Percentiles rank a stretch among this genome's conserved stretches.
Conservation (phyloP, 2,888 invertebrate species). For the Agrotis puta region DNA sequence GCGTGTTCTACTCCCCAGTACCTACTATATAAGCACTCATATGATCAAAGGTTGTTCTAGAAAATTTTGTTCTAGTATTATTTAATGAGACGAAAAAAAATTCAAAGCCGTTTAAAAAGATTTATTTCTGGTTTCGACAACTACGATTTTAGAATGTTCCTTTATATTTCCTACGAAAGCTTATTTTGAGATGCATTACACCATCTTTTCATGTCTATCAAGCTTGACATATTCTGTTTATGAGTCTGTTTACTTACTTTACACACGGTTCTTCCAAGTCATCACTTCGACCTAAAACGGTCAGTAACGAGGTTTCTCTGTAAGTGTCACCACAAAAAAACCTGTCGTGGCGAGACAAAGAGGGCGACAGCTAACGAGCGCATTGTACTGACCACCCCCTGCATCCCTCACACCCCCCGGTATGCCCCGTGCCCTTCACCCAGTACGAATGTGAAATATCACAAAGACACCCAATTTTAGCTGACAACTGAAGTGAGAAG, state of each 20-base stretch:
- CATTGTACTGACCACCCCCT: conserved; percentile 57
- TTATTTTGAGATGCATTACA: too few relatives aligned
- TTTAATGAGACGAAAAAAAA: too few relatives aligned
- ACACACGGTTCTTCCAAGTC: background rate
- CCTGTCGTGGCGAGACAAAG: conserved; percentile 60
- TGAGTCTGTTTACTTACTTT: too few relatives aligned
- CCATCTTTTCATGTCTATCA: too few relatives aligned
- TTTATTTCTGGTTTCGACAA: too few relatives aligned
- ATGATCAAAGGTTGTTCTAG: background rate
- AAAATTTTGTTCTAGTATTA: too few relatives aligned
- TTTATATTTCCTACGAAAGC: background rate
- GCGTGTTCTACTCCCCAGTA: background rate
- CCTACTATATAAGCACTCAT: background rate
- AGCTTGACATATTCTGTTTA: too few relatives aligned
- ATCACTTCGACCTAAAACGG: conserved; percentile 13
- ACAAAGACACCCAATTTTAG: conserved; percentile 57
- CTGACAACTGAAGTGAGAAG: conserved; percentile 47
- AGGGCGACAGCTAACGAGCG: conserved; percentile 66
- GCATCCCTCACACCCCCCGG: background rate
- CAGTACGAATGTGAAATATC: conserved; percentile 55
- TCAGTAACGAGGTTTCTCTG: conserved; percentile 44
- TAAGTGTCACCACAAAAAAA: conserved; percentile 56
- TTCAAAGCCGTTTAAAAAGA: too few relatives aligned
- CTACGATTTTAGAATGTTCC: background rate
- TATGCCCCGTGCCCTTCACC: conserved; percentile 20